Base-by-base conservation (phyloP, 2,888 invertebrate species). In the Rhagonycha lutea region DNA sequence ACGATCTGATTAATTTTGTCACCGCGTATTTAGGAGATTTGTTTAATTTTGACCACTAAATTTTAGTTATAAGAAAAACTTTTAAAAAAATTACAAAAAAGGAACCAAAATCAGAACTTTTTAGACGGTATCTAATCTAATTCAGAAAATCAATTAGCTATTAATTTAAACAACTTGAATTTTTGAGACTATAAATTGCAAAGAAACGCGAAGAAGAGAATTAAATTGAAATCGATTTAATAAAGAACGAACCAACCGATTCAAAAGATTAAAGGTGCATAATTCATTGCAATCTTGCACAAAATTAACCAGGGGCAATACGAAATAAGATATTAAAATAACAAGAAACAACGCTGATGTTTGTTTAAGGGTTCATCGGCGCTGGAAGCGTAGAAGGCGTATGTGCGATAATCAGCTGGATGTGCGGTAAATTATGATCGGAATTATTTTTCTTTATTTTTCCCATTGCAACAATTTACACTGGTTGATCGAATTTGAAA, bases 271-370 rank as follows among this genome's bases (percentile, higher is more conserved):
- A 86, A 86, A 85, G 83, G 84, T 78, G 81, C 84, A 85, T 86
- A 85, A 86, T 84, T 85, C 84, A 85, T 79, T 75, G 78, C 73
- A 78, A 79, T 79, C 74, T 79, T 78, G 83, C 82, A 82, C 83
- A 84, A 84, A 82, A 81, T 82, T 84, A 75, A 84, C 86, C 84
- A 82, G 84, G 76, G 86, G 86, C 85, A 83, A 81, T 82, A 78
- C 81, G 82, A 65, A 86, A 86, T 86, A 85, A 86, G 86, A 86
- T 86, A 86, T 86, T 86, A 86, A 86, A 86, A 86, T 87, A 87
- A 87, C 86, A 84, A 86, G 86, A 86, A 86, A 84, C 84, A 87
- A 86, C 86, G 86, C 84, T 87, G 86, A 86, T 87, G 87, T 87
- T 87, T 87, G 87, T 86, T 87, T 86, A 86, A 83, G 84, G 84